phyloP scores from a whole-genome alignment of 2,113 vertebrate species.

The Microtus pennsylvanicus region DNA sequence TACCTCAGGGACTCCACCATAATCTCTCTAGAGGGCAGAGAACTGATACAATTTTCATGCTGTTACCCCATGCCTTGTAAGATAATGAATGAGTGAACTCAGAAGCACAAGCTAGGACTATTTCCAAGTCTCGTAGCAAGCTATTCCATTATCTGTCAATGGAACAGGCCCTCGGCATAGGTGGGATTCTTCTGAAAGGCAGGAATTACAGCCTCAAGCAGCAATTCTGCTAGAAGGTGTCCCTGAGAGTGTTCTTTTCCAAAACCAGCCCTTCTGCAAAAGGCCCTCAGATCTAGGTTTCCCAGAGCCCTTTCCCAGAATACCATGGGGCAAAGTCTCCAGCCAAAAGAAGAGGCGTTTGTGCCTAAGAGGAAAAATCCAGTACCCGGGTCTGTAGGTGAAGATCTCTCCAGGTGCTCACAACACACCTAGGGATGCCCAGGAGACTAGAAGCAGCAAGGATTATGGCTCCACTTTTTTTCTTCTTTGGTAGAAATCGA shows the following conservation, averaged over 20 bases:
- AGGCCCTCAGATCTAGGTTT: neutral
- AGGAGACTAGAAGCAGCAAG: neutral
- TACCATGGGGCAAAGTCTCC: neutral
- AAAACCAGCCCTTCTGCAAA: neutral
- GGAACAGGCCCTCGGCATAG: neutral
- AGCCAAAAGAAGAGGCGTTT: neutral
- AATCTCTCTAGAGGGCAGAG: neutral
- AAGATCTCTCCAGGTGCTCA: neutral
- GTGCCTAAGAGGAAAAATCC: neutral
- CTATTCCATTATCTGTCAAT: neutral
- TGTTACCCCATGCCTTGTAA: neutral
- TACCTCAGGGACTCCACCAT: neutral
- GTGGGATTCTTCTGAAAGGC: constrained; percentile 3
- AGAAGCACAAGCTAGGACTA: neutral
- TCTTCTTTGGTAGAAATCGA: neutral
- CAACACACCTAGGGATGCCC: neutral
- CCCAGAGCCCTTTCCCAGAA: neutral
- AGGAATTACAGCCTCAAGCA: neutral
- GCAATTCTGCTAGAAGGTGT: neutral
- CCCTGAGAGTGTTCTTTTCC: neutral
- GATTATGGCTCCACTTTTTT: neutral
- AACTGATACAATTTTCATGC: neutral
- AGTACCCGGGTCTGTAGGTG: neutral
- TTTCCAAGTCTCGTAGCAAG: neutral
- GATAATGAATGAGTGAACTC: neutral